Evolutionary conservation across 1,140 invertebrate species (phyloP).

Genomic region (Bombus waltoni): DNA sequence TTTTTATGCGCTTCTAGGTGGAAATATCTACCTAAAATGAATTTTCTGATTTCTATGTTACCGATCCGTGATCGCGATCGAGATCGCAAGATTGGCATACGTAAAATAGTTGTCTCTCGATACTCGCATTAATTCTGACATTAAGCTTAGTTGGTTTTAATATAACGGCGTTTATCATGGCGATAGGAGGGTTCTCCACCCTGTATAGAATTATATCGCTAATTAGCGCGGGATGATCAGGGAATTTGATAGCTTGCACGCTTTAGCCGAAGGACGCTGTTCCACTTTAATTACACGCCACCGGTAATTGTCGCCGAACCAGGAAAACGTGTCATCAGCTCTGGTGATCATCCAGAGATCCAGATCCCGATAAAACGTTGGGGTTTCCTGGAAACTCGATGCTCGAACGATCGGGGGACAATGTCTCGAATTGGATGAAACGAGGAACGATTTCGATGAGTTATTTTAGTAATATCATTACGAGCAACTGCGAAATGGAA

Average conservation of each 20-base stretch:
- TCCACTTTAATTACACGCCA: neutral
- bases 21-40: neutral
- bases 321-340: constrained; percentile 9
- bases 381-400: neutral
- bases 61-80: neutral
- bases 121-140: neutral
- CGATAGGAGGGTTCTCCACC: neutral
- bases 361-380: neutral
- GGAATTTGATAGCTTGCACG: constrained; percentile 8
- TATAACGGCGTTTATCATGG: neutral
- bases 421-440: neutral
- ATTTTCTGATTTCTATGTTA: neutral
- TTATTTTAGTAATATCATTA: constrained; percentile 28
- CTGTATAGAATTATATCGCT: neutral
- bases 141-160: neutral
- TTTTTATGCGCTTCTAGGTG: too few relatives aligned
- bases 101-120: neutral
- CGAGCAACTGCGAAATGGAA: constrained; percentile 1
- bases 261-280: neutral
- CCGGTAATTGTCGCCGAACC: neutral
- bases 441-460: constrained; percentile 3
- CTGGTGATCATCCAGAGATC: neutral
- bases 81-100: neutral
- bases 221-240: neutral
- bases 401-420: neutral